Evolutionary conservation across 2,797 vertebrate species (phyloP).

Genomic region (Furcifer pardalis): DNA sequence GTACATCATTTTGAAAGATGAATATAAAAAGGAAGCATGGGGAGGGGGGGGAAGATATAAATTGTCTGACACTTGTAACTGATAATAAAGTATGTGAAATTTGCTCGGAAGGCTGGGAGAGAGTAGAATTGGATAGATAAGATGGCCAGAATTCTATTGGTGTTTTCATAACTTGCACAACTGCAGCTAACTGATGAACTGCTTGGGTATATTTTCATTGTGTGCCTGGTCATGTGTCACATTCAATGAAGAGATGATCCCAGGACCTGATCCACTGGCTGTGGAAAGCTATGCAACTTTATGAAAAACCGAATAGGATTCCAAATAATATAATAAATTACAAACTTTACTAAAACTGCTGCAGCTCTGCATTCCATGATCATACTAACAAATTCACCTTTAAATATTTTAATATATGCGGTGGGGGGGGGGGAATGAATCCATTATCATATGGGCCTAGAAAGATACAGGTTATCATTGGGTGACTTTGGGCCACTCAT

Average conservation of each 20-base stretch:
- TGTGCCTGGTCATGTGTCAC: too few species aligned
- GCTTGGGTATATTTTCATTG: too few species aligned
- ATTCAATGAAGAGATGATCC: background rate
- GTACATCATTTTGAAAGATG: background rate
- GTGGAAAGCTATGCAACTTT: too few species aligned
- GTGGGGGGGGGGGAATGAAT: background rate
- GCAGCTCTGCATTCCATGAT: background rate
- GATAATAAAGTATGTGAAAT: background rate
- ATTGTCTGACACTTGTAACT: background rate
- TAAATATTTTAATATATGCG: background rate
- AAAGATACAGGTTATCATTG: background rate
- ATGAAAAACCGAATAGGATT: too few species aligned
- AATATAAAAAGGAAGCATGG: background rate
- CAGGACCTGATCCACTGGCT: too few species aligned
- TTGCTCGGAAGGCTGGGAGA: background rate
- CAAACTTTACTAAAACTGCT: background rate
- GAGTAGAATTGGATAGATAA: background rate
- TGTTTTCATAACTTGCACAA: too few species aligned
- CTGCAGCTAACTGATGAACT: too few species aligned
- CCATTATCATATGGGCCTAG: background rate
- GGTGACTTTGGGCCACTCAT: background rate
- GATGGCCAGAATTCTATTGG: too few species aligned
- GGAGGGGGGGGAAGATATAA: background rate
- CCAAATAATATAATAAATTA: background rate
- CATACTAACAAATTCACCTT: background rate